Percentiles rank a stretch among this genome's conserved stretches.
Evolutionary conservation across 2,797 vertebrate genomes (phyloP).

Genomic region (Setipinna tenuifilis): DNA sequence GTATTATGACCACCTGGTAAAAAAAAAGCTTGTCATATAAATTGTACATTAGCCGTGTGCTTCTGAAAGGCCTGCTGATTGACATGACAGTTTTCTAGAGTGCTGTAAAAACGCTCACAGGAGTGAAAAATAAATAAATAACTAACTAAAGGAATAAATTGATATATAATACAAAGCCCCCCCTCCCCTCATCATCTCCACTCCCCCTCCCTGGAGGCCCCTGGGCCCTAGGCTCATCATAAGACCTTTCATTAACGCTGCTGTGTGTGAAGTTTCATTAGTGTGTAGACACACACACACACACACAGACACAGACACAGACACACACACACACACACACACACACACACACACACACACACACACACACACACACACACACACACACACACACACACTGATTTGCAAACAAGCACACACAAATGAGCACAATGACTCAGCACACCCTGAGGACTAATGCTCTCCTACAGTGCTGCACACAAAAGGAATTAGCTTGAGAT

Average conservation of each 20-base stretch:
- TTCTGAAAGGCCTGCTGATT: slow-evolving; percentile 67
- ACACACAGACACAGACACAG: slow-evolving; percentile 17
- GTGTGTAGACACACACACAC: slow-evolving; percentile 42
- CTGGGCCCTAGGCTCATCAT: slow-evolving; percentile 49
- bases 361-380: slow-evolving; percentile 20
- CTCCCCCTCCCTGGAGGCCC: slow-evolving; percentile 46
- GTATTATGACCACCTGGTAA: slow-evolving; percentile 70
- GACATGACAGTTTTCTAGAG: slow-evolving; percentile 70
- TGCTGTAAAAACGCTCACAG: slow-evolving; percentile 53
- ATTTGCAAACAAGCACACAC: neutral
- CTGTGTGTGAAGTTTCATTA: slow-evolving; percentile 63
- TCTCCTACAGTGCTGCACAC: slow-evolving; percentile 40
- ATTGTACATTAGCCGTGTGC: slow-evolving; percentile 73
- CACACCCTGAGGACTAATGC: slow-evolving; percentile 40
- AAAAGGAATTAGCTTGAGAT: slow-evolving; percentile 56
- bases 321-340: slow-evolving; percentile 30
- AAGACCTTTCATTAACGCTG: slow-evolving; percentile 57
- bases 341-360: slow-evolving; percentile 21
- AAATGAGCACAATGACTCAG: slow-evolving; percentile 39
- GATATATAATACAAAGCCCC: slow-evolving; percentile 52
- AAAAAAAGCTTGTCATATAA: slow-evolving; percentile 79
- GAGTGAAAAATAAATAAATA: slow-evolving; percentile 32
- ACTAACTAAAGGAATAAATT: slow-evolving; percentile 37
- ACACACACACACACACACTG: slow-evolving; percentile 28
- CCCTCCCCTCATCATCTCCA: slow-evolving; percentile 39